phyloP scores from a whole-genome alignment of 2,888 invertebrate species.

The Oscheius sp. region DNA sequence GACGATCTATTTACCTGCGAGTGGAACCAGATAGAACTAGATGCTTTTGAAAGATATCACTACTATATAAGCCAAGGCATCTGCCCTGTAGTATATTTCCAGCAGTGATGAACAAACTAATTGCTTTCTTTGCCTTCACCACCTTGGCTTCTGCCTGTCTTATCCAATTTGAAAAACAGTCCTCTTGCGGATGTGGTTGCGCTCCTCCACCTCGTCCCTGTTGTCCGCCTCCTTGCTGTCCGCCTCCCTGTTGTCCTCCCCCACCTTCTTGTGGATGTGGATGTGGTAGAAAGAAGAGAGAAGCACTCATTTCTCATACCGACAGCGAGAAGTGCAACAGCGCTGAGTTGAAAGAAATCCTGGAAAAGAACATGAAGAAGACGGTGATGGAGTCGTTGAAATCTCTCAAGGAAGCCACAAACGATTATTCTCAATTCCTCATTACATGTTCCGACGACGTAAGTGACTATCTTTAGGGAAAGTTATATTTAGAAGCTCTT shows the following conservation, averaged over 20 bases:
- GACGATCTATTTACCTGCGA: too few species aligned
- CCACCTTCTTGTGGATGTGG: neutral
- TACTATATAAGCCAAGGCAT: too few species aligned
- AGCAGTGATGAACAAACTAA: neutral
- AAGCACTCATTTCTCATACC: constrained; percentile 44
- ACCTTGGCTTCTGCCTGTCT: neutral
- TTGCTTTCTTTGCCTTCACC: neutral
- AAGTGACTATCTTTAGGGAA: neutral
- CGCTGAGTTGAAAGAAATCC: constrained; percentile 44
- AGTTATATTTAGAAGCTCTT: constrained; percentile 27
- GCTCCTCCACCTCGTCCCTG: neutral
- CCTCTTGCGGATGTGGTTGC: neutral
- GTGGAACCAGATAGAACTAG: too few species aligned
- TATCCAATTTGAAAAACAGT: constrained; percentile 2
- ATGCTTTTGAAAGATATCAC: too few species aligned
- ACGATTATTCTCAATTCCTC: constrained; percentile 31
- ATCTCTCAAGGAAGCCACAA: constrained; percentile 38
- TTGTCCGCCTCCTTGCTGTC: neutral
- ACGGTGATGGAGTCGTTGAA: constrained; percentile 36
- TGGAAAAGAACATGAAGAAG: constrained; percentile 44
- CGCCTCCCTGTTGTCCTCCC: neutral
- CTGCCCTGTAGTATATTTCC: too few species aligned
- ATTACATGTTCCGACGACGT: constrained; percentile 40
- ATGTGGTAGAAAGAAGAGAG: constrained; percentile 45
- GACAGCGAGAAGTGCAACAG: constrained; percentile 47